Conservation (phyloP, 2,797 vertebrate species). For the Trachops cirrhosus region DNA sequence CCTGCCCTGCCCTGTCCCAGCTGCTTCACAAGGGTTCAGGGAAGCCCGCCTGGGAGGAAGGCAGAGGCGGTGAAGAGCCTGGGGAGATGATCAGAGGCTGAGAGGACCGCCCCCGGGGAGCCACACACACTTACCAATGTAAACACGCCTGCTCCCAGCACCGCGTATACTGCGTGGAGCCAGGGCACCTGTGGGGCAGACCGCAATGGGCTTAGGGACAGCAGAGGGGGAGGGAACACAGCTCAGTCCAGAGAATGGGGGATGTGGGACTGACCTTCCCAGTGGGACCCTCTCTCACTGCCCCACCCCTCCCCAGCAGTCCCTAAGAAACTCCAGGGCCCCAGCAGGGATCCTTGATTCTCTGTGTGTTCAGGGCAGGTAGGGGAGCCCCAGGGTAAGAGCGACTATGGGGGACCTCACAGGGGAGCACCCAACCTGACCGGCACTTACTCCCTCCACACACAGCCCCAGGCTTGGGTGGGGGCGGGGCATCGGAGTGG, state of each 20-base stretch:
- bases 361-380: neutral
- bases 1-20: neutral
- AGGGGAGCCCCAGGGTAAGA: neutral
- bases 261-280: neutral
- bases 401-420: neutral
- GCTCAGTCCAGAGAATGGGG: neutral
- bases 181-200: slow-evolving; percentile 88
- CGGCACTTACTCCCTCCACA: neutral
- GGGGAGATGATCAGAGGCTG: neutral
- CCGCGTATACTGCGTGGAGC: slow-evolving; percentile 89
- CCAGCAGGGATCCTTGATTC: neutral
- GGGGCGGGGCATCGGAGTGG: neutral
- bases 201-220: neutral
- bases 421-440: neutral
- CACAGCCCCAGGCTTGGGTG: neutral
- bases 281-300: neutral
- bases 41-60: neutral
- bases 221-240: neutral
- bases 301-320: neutral
- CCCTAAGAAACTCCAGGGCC: neutral
- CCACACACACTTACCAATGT: slow-evolving; percentile 89
- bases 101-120: neutral
- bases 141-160: slow-evolving; percentile 91
- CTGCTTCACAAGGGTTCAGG: neutral
- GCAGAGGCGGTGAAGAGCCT: neutral